A percentile compares a stretch with the other conserved stretches of the same genome.
phyloP scores from a whole-genome alignment of 1,140 invertebrate genomes.

The Chymomyza costata region DNA sequence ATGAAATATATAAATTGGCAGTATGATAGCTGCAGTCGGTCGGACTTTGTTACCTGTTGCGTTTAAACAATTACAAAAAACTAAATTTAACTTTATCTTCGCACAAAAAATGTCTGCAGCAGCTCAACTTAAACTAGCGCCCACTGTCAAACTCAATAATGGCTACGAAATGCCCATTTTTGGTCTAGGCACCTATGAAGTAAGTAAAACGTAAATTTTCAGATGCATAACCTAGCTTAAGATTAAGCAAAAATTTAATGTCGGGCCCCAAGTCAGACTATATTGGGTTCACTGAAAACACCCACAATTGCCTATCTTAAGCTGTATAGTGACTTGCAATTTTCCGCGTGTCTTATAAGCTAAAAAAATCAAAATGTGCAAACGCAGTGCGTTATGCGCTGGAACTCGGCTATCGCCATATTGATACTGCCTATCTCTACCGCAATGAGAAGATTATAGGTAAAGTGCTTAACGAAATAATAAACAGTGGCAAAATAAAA shows the following conservation, averaged over 20 bases:
- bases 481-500: conserved; percentile 79
- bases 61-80: too few species aligned
- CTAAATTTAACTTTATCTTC: too few species aligned
- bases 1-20: too few species aligned
- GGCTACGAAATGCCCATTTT: conserved; percentile 79
- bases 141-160: conserved; percentile 76
- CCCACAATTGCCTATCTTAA: too few species aligned
- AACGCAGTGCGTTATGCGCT: conserved; percentile 76
- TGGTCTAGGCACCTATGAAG: conserved; percentile 81
- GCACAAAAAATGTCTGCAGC: background rate
- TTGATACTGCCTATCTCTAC: conserved; percentile 86
- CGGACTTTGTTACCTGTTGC: too few species aligned
- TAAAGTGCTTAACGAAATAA: conserved; percentile 79
- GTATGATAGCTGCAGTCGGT: too few species aligned
- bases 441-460: conserved; percentile 83
- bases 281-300: too few species aligned
- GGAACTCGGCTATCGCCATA: conserved; percentile 83
- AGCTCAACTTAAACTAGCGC: conserved; percentile 52
- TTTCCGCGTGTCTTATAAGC: conserved; percentile 6
- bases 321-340: too few species aligned
- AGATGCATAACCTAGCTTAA: too few species aligned
- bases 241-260: conserved; percentile 8
- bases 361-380: conserved; percentile 41
- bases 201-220: too few species aligned
- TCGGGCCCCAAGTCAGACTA: too few species aligned